phyloP scores from a whole-genome alignment of 2,888 invertebrate genomes.

The Noctua fimbriata region DNA sequence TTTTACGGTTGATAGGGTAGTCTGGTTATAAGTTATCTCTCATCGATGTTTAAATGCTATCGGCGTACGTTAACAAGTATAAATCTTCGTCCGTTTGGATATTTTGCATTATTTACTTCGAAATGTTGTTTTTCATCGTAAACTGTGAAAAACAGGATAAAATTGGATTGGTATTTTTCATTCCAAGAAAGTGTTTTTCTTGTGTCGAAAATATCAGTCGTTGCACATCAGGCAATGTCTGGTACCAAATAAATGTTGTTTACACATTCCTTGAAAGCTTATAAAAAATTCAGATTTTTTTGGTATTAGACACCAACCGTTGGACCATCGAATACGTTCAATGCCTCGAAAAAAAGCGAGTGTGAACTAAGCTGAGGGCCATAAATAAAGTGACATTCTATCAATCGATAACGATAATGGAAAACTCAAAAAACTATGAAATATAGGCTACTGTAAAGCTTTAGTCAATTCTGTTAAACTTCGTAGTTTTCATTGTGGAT shows the following conservation, averaged over 20 bases:
- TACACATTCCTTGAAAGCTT: constrained; percentile 12
- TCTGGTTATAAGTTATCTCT: constrained; percentile 6
- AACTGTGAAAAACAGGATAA: constrained; percentile 17
- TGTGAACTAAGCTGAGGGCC: background rate
- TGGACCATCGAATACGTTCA: constrained; percentile 2
- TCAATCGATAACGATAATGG: background rate
- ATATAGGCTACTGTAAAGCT: background rate
- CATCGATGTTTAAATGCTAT: constrained; percentile 7
- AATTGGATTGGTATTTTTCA: constrained; percentile 19
- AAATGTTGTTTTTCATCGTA: constrained; percentile 28
- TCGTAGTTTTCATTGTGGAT: background rate
- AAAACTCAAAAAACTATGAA: background rate
- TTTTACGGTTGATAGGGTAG: constrained; percentile 21
- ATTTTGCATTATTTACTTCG: constrained; percentile 18
- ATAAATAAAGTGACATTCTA: background rate
- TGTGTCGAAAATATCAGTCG: constrained; percentile 16
- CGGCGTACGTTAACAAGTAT: background rate
- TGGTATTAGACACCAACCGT: background rate
- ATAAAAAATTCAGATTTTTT: background rate
- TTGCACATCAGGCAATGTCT: background rate
- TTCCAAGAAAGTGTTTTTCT: constrained; percentile 14
- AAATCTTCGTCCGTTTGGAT: constrained; percentile 24
- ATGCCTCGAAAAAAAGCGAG: constrained; percentile 6
- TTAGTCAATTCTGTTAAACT: background rate
- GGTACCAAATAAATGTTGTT: constrained; percentile 37